Conservation (phyloP, 2,113 vertebrate genomes). For the Sminthopsis crassicaudata region DNA sequence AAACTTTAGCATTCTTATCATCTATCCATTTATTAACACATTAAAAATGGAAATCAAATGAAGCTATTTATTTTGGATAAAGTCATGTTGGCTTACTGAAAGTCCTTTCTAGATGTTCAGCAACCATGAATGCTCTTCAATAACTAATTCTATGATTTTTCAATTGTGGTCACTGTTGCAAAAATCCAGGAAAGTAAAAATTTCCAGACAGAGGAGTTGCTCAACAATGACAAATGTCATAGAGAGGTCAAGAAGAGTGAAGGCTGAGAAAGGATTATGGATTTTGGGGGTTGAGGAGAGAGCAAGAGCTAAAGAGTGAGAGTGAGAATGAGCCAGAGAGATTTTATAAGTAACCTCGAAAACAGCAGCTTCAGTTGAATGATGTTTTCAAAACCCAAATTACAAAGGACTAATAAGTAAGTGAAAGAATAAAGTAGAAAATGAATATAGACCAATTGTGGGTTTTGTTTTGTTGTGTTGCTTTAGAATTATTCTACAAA, state of each 20-base stretch:
- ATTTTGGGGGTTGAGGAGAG: no score
- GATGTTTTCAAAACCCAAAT: background rate
- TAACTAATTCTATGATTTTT: background rate
- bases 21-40: background rate
- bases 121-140: background rate
- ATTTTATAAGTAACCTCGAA: background rate
- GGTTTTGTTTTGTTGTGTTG: background rate
- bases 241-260: background rate
- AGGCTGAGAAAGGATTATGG: background rate
- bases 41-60: background rate
- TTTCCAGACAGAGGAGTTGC: background rate
- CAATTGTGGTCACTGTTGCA: background rate
- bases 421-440: background rate
- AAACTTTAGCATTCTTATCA: background rate
- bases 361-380: background rate
- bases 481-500: background rate
- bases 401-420: background rate
- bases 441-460: background rate
- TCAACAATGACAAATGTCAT: background rate
- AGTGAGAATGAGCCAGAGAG: background rate
- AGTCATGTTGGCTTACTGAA: background rate
- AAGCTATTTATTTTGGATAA: background rate
- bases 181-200: background rate
- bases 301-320: no score
- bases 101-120: background rate